These are phyloP conservation scores for Sinocyclocheilus rhinocerous DNA, from an alignment of 2,113 vertebrate species.

Conservation along the genomic window DNA sequence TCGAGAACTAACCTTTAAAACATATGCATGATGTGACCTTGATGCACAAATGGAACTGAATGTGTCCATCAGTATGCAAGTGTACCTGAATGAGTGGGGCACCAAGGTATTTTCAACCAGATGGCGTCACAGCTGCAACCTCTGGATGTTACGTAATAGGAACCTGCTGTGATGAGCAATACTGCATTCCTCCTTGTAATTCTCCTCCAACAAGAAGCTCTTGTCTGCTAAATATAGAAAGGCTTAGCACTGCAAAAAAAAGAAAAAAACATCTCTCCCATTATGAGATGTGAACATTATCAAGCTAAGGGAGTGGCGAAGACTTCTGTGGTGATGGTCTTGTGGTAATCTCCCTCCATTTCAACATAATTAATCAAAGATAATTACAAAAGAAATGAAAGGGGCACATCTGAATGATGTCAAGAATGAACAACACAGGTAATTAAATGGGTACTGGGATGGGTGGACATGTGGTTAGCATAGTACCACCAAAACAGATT, in stretches of 20 bases:
- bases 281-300: neutral
- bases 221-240: constrained; percentile 36
- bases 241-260: constrained; percentile 15
- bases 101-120: neutral
- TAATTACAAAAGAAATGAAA: constrained; percentile 31
- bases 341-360: neutral
- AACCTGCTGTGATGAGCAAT: constrained; percentile 40
- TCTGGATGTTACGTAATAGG: constrained; percentile 13
- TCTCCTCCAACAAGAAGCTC: constrained; percentile 39
- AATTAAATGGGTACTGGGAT: constrained; percentile 23
- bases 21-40: neutral
- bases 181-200: constrained; percentile 32
- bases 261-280: neutral
- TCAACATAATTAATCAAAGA: neutral
- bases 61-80: neutral
- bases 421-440: constrained; percentile 7
- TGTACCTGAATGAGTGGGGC: neutral
- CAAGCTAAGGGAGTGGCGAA: neutral
- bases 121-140: constrained; percentile 8
- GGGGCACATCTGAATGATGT: neutral
- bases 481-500: neutral
- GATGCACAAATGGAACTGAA: neutral
- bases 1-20: neutral
- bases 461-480: neutral
- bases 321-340: neutral